Base-by-base conservation (phyloP, 2,888 invertebrate genomes). In the Phyllotreta cruciferae region DNA sequence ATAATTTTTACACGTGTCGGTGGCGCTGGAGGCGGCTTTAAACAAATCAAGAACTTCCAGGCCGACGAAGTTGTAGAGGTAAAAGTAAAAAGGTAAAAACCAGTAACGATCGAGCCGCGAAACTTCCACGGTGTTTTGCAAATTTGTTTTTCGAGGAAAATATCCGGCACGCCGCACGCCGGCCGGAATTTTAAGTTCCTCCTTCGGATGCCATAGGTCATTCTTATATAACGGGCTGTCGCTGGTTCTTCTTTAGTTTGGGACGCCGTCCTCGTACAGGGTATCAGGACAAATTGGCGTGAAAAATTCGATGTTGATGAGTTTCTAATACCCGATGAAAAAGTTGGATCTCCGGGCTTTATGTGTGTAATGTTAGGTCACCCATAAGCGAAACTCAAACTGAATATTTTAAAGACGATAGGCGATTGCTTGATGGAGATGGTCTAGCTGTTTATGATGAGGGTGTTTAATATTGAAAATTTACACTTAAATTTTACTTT, bases 81-180 rank as follows among this genome's bases (percentile, higher is more conserved):
- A n/a, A n/a, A n/a, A 66, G 71, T 44, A 44, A 49, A 49, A 49
- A 47, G n/a, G 24, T 24, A 24, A 24, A 24, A 24, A 24, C 24
- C 49, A 49, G 35, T 49, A 49, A 70, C 58, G 61, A 60, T 57
- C 68, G 64, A 56, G 63, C 62, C 68, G 58, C 71, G 69, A 75
- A 73, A 77, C 76, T 78, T 78, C 77, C 76, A 74, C 75, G 76
- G 74, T 78, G 78, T 78, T 79, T 77, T 74, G 78, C 74, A 77
- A 79, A 80, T 80, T 79, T 79, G 78, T 79, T 79, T 79, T 78
- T 75, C 76, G 75, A 75, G 75, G 77, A 78, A 79, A 79, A 78
- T 78, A 79, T 75, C 73, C 72, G 54, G 71, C 67, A 75, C 77
- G 73, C 77, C 74, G 71, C n/a, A n/a, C n/a, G n/a, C n/a, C n/a